Percentiles rank a stretch among this genome's conserved stretches.
These are phyloP conservation scores for Eonycteris spelaea DNA, from an alignment of 2,113 vertebrate species.

Conservation along the genomic window DNA sequence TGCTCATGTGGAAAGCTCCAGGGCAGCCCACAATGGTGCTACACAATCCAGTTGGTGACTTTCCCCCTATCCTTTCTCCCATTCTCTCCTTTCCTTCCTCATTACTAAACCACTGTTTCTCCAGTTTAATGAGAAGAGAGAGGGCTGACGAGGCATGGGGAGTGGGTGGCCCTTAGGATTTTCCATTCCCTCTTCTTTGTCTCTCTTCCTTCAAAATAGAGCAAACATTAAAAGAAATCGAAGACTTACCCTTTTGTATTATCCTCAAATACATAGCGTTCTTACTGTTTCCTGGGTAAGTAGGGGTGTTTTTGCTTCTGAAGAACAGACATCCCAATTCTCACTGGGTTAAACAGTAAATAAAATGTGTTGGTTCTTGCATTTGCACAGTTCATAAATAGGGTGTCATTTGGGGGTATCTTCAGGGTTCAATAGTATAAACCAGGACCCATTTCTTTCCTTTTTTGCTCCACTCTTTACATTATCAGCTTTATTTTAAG, in stretches of 20 bases:
- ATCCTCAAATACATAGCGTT: not conserved
- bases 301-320: not conserved
- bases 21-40: not conserved
- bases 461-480: not conserved
- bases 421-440: not conserved
- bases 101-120: not conserved
- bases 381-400: not conserved
- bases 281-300: not conserved
- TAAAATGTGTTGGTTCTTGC: not conserved
- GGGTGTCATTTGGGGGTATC: not conserved
- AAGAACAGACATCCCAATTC: not conserved
- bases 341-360: not conserved
- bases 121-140: not conserved
- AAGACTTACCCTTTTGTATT: not conserved
- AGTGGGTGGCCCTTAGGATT: accelerated
- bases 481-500: not conserved
- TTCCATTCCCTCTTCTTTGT: not conserved
- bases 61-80: not conserved
- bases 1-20: not conserved
- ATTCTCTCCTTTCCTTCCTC: not conserved
- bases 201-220: not conserved
- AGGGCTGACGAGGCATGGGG: not conserved
- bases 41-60: not conserved
- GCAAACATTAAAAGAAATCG: not conserved
- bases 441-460: not conserved